Evolutionary conservation across 2,888 invertebrate genomes (phyloP).

Genomic region (Hetaerina titia): DNA sequence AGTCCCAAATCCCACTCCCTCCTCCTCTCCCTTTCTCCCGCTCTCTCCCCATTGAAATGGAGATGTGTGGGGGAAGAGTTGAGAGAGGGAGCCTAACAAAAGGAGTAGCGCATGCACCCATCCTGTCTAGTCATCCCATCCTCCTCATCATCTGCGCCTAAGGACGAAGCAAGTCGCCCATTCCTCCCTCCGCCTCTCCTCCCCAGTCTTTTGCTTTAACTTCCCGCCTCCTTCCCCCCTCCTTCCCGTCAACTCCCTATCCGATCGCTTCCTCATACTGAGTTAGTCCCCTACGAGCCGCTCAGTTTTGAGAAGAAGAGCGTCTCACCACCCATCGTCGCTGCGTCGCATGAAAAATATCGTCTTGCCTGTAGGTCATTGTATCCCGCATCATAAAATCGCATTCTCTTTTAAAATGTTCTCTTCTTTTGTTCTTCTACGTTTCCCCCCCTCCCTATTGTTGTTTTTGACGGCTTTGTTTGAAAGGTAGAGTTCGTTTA

Average conservation of each 20-base stretch:
- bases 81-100: not conserved
- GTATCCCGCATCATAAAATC: not conserved
- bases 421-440: not conserved
- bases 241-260: too few species aligned
- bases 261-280: too few species aligned
- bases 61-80: not conserved
- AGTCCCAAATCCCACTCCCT: not conserved
- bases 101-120: not conserved
- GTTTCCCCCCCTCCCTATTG: too few species aligned
- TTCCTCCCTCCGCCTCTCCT: not conserved
- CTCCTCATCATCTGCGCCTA: not conserved
- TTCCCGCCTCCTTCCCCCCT: not conserved
- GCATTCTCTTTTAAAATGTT: not conserved
- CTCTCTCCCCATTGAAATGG: not conserved
- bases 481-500: not conserved
- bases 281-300: too few species aligned
- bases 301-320: too few species aligned
- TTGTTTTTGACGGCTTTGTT: not conserved
- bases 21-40: not conserved
- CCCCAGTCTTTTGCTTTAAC: not conserved
- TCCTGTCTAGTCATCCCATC: not conserved
- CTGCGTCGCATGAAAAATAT: not conserved
- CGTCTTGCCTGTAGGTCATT: not conserved
- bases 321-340: not conserved
- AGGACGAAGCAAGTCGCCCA: not conserved